Conservation (phyloP, 2,113 vertebrate genomes). For the Dolichallabes microphthalmus region DNA sequence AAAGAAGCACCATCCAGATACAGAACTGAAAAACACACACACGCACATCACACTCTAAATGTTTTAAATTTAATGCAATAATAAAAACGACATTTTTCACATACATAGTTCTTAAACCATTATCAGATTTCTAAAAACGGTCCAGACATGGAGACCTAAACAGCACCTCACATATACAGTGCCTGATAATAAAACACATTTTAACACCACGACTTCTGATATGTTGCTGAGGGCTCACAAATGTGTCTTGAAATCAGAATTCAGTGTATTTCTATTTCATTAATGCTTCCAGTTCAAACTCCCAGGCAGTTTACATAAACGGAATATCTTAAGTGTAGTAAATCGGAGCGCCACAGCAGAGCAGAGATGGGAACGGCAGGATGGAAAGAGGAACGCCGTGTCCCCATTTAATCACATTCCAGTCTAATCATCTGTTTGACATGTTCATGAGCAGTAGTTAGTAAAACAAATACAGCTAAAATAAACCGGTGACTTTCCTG, state of each 20-base stretch:
- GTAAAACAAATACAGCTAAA: neutral
- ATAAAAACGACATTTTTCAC: neutral
- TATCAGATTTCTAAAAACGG: neutral
- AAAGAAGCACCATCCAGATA: constrained; percentile 5
- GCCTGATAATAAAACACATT: neutral
- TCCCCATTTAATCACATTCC: neutral
- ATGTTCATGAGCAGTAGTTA: neutral
- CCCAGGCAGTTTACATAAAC: neutral
- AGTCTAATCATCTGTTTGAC: neutral
- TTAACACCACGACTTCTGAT: neutral
- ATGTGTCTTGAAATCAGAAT: neutral
- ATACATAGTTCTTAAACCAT: constrained; percentile 11
- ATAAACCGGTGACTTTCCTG: neutral
- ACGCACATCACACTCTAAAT: neutral
- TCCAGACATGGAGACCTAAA: neutral
- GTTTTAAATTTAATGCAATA: neutral
- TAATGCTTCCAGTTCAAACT: constrained; percentile 13
- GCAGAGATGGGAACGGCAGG: neutral
- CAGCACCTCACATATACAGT: neutral
- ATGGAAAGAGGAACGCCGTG: neutral
- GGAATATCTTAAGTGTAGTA: neutral
- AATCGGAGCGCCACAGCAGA: neutral
- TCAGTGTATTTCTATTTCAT: constrained; percentile 11
- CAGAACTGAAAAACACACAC: neutral
- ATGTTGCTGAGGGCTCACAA: neutral